Evolutionary conservation across 1,140 invertebrate species (phyloP), one percentile per base, ranked within the genome.

Genomic region (Holotrichia oblita): DNA sequence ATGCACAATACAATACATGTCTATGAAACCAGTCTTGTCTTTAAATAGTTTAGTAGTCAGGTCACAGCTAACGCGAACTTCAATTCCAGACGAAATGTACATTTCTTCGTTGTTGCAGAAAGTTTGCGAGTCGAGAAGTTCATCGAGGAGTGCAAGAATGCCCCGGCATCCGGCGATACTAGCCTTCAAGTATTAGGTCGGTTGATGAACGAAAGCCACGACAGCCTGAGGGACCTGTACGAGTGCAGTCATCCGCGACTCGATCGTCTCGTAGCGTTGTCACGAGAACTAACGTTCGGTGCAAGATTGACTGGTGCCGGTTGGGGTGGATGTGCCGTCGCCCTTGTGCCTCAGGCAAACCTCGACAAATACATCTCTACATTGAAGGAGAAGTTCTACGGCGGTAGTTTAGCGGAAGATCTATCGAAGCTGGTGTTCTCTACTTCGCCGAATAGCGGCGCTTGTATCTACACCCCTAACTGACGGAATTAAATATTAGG

Each of bases 321-420:
- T 22, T 99, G 98, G 98, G 98, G 98, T 22, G 98, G 98, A 2
- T 99, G 97, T 87, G 92, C 95, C 78, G 96, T 99, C 14, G 96
- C 97, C 22, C 88, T 99, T 80, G 90, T 91, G 73, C 90, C 92
- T 0, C 88, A 90, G 72, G 90, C 92, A 34, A 89, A 91, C 69
- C 90, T 94, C 0, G 86, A 91, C 2, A 84, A 90, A 69, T 97
- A 96, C 84, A 90, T 98, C 1, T 86, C 91, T 10, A 88, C 87
- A 72, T 86, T 98, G 24, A 92, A 91, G 84, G 88, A 93, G 79
- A 89, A 93, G 59, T 96, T 93, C 85, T 95, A 93, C 81, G 84
- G 87, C 89, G 55, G 84, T 87, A 72, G 83, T 87, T 12, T 2
- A n/a, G 20, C 22, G 61, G 20, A 69, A 17, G 61, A 22, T 34